Conservation (phyloP, 2,888 invertebrate genomes). For the Caenorhabditis afra region DNA sequence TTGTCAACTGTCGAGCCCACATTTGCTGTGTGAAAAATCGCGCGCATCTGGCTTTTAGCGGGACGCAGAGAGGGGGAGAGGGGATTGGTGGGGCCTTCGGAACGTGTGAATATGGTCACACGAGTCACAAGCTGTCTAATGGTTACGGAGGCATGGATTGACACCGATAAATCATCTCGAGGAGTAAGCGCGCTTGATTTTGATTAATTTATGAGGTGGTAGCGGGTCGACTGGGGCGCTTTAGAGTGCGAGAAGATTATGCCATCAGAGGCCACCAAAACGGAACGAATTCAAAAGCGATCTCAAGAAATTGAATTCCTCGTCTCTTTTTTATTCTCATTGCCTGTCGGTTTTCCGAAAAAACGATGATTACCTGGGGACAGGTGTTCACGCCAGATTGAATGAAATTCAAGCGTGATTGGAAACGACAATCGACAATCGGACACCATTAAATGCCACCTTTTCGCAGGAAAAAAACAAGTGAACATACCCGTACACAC, state of each 20-base stretch:
- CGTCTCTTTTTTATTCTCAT: background rate
- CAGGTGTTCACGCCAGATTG: slow-evolving; percentile 52
- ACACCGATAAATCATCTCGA: slow-evolving; percentile 53
- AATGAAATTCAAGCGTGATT: slow-evolving; percentile 35
- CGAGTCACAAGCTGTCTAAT: slow-evolving; percentile 42
- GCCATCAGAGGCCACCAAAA: slow-evolving; percentile 1
- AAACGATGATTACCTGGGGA: slow-evolving; percentile 37
- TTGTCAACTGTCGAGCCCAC: slow-evolving; percentile 35
- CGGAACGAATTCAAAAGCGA: slow-evolving; percentile 18
- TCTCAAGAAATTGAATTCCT: slow-evolving; percentile 10
- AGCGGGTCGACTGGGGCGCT: background rate
- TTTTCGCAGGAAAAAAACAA: slow-evolving; percentile 3
- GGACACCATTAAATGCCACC: slow-evolving; percentile 18
- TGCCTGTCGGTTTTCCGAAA: background rate
- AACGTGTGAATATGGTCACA: slow-evolving; percentile 47
- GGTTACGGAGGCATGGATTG: slow-evolving; percentile 27
- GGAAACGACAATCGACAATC: slow-evolving; percentile 32
- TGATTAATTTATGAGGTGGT: slow-evolving; percentile 56
- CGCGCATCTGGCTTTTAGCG: slow-evolving; percentile 59
- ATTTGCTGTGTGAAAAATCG: slow-evolving; percentile 46
- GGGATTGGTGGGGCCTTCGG: background rate
- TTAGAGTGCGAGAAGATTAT: slow-evolving; percentile 12
- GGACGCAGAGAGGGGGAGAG: background rate
- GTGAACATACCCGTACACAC: slow-evolving; percentile 30
- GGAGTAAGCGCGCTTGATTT: slow-evolving; percentile 36